Percentiles rank a stretch among this genome's conserved stretches.
These are phyloP conservation scores for Python bivittatus DNA, from an alignment of 2,113 vertebrate species.

Conservation along the genomic window DNA sequence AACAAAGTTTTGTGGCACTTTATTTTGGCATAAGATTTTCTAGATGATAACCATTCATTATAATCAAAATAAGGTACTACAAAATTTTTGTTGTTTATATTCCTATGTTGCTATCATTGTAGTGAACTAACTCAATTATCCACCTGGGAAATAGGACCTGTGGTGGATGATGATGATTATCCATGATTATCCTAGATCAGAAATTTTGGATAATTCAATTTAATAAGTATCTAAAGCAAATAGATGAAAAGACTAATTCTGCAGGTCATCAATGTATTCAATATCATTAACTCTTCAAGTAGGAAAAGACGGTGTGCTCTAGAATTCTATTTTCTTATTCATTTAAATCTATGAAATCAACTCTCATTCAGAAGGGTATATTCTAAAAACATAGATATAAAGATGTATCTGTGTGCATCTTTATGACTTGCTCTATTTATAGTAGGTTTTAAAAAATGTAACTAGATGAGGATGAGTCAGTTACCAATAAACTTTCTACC, in stretches of 20 bases:
- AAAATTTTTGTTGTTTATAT: neutral
- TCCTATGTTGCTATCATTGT: neutral
- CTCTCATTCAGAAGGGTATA: neutral
- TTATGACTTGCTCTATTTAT: neutral
- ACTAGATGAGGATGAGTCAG: slow-evolving; percentile 23
- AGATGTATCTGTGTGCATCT: neutral
- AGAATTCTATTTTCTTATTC: neutral
- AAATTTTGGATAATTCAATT: neutral
- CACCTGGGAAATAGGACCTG: neutral
- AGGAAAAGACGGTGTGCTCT: neutral
- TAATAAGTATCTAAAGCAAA: slow-evolving; percentile 16
- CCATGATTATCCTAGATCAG: neutral
- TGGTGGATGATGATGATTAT: neutral
- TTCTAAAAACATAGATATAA: slow-evolving; percentile 12
- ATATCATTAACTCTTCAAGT: neutral
- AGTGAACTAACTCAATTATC: neutral
- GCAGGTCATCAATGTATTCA: slow-evolving; percentile 32
- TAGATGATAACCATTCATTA: slow-evolving; percentile 33
- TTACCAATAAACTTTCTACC: slow-evolving; percentile 12
- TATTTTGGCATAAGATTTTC: slow-evolving; percentile 39
- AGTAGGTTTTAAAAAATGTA: slow-evolving; percentile 53
- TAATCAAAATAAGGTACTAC: neutral
- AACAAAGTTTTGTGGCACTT: slow-evolving; percentile 26
- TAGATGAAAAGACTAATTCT: slow-evolving; percentile 35
- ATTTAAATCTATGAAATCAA: slow-evolving; percentile 1